Percentiles rank a stretch among this genome's conserved stretches.
Evolutionary conservation across 2,113 vertebrate species (phyloP).

Genomic region (Neodontobutis hainanensis): DNA sequence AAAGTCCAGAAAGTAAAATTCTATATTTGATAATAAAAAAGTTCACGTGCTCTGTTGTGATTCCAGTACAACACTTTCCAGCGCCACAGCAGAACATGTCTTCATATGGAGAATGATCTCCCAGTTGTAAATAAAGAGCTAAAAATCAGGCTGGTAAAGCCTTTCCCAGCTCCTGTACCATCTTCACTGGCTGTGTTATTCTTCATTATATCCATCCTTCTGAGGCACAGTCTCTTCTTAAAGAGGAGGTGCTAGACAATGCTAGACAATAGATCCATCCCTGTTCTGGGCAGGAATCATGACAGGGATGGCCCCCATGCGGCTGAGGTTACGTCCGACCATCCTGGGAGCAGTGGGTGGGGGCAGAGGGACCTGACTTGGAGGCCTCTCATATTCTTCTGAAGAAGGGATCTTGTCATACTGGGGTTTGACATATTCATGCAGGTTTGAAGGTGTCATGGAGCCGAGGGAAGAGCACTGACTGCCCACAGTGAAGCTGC

Average conservation of each 20-base stretch:
- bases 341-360: conserved; percentile 83
- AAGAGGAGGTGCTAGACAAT: conserved; percentile 4
- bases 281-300: conserved; percentile 98
- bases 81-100: conserved; percentile 50
- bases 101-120: conserved; percentile 34
- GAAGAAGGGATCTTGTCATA: conserved; percentile 90
- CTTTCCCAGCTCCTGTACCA: conserved; percentile 18
- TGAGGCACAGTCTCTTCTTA: conserved; percentile 8
- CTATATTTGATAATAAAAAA: conserved; percentile 66
- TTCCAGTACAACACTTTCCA: conserved; percentile 37
- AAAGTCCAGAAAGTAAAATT: conserved; percentile 62
- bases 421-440: conserved; percentile 89
- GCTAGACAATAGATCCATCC: conserved; percentile 96
- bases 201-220: conserved; percentile 4
- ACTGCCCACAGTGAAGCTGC: conserved; percentile 92
- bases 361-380: conserved; percentile 81
- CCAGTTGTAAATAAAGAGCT: conserved; percentile 48
- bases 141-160: conserved; percentile 20
- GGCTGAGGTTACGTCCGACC: conserved; percentile 93
- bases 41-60: conserved; percentile 59
- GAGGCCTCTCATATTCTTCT: conserved; percentile 86
- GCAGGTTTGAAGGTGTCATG: conserved; percentile 97
- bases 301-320: conserved; percentile 96
- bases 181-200: conserved; percentile 42
- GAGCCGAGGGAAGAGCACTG: conserved; percentile 96